Base-by-base conservation (phyloP, 1,140 invertebrate genomes). In the Bombus waltoni region DNA sequence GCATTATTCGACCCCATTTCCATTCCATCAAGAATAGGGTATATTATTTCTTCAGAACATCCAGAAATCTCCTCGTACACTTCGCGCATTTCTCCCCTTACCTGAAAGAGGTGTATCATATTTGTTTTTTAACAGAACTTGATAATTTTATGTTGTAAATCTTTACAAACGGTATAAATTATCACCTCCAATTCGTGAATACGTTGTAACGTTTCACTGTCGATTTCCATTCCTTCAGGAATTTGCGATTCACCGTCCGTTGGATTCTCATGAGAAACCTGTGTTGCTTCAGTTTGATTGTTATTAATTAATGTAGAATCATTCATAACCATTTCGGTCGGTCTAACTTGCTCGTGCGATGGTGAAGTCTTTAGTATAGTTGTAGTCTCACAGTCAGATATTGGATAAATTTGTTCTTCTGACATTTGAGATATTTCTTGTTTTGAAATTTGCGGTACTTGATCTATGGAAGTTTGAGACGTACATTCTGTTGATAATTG, bases 11-110 rank as follows among this genome's bases (percentile, higher is more conserved):
- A 88, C 53, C 89, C 92, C 42, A 95, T 95, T 87, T 95, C 94
- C 92, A 95, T 95, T 32, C 93, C 93, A 35, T 94, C 94, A 3
- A 95, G 87, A 84, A 95, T 95, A 2, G 95, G 95, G 81, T 95
- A 95, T 80, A 95, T 95, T 73, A 95, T 94, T 73, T 95, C 94
- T 73, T 95, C 94, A 1, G 94, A 90, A 88, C 95, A 95, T 22
- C 93, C 93, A 1, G 95, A 95, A 84, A 95, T 95, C 76, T 94
- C 94, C 83, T 95, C 94, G 47, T 95, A 95, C 66, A 93, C 94
- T 88, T 95, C 94, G 44, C 93, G 91, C 94, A 95, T 94, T 92
- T 95, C 95, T 18, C 94, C 95, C 35, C 93, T 92, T 44, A 95
- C 94, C 94, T 94, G 35, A 78, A 84, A 80, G 32, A 87, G 28